Evolutionary conservation across 1,140 invertebrate genomes (phyloP), one percentile per base, ranked within the genome.

Genomic region (Ephestia elutella): DNA sequence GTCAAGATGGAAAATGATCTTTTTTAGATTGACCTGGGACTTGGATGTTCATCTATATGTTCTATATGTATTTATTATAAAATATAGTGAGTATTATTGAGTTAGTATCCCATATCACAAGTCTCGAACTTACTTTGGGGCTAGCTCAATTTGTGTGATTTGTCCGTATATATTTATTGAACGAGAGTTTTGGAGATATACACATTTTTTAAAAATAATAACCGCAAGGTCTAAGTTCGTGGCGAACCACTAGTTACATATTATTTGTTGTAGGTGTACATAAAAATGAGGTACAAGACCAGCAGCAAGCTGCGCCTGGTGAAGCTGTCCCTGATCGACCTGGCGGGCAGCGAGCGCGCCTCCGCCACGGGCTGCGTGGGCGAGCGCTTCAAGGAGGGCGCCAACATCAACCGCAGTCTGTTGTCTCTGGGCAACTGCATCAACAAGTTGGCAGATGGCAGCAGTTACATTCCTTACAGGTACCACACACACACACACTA

Each of bases 341-440:
- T 99, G 58, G 97, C 97, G 0, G 97, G 97, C 0, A 97, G 96
- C 32, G 97, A 99, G 84, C 86, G 97, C 64, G 97, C 95, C 0
- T 93, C 95, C 2, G 97, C 95, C 0, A 96, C 95, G 1, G 93
- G 93, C 2, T 93, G 91, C 64, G 91, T 90, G 38, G 94, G 94
- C 0, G 92, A 89, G 58, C 86, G 96, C 2, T 96, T 98, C 79
- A 95, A 96, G 67, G 97, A 99, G 89, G 97, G 97, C 0, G 95
- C 96, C 4, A 97, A 98, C 71, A 99, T 99, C 65, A 99, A 99
- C 85, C 93, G 95, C 63, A 98, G 96, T 25, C 88, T 99, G 0
- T 84, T 99, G 10, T 96, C 97, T 4, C 90, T 99, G 1, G 97
- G 97, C 2, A 99, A 98, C 89, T 98, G 97, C 70, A 99, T 99